These are phyloP conservation scores for Acestrorhynchus altus DNA, from an alignment of 2,797 vertebrate species.

Conservation along the genomic window DNA sequence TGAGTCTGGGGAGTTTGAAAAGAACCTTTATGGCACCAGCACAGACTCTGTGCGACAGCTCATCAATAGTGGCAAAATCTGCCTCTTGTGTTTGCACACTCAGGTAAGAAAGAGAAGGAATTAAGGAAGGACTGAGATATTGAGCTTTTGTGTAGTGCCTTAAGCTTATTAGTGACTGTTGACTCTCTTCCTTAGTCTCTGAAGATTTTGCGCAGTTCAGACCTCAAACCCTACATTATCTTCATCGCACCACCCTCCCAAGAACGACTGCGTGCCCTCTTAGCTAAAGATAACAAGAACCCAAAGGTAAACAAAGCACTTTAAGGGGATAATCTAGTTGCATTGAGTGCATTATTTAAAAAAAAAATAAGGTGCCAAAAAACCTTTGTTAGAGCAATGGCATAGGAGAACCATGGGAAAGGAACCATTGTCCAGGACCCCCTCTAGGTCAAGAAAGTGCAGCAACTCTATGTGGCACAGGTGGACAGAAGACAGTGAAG, in stretches of 20 bases:
- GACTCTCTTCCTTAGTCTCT: constrained; percentile 79
- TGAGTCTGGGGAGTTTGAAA: constrained; percentile 95
- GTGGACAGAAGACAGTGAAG: too few relatives aligned
- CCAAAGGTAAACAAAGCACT: constrained; percentile 84
- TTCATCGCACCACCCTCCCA: constrained; percentile 97
- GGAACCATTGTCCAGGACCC: too few relatives aligned
- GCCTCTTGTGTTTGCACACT: constrained; percentile 92
- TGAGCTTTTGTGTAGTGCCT: background rate
- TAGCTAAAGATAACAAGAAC: constrained; percentile 95
- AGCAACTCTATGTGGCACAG: too few relatives aligned
- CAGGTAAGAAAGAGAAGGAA: constrained; percentile 78
- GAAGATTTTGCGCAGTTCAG: constrained; percentile 93
- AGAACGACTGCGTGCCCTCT: constrained; percentile 89
- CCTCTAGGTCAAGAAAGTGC: too few relatives aligned
- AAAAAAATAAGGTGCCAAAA: background rate
- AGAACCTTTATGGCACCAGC: constrained; percentile 95
- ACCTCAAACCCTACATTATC: constrained; percentile 97
- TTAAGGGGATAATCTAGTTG: background rate
- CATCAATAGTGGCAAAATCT: constrained; percentile 97
- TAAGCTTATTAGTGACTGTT: constrained; percentile 13
- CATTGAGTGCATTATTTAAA: background rate
- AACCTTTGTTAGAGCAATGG: background rate
- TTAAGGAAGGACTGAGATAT: background rate
- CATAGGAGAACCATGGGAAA: background rate
- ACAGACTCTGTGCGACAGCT: constrained; percentile 94